A percentile compares a stretch with the other conserved stretches of the same genome.
Evolutionary conservation across 2,113 vertebrate genomes (phyloP).

Genomic region (Gadus macrocephalus): DNA sequence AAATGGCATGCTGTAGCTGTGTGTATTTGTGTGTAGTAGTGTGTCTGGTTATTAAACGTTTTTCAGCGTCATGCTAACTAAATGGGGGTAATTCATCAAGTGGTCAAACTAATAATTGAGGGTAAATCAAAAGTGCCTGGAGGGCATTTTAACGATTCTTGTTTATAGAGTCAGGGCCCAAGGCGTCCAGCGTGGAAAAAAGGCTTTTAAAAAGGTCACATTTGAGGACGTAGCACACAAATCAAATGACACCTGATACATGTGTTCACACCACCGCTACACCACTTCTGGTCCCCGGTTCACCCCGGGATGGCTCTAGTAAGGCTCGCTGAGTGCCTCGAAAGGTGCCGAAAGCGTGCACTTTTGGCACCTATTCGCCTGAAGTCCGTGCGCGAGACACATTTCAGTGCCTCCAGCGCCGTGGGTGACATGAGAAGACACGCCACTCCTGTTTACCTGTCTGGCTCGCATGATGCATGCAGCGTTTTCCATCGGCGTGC

Average conservation of each 20-base stretch:
- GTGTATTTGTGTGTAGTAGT: constrained; percentile 6
- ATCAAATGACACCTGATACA: no score
- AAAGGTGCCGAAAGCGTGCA: no score
- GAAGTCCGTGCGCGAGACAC: not conserved
- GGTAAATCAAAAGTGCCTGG: constrained; percentile 20
- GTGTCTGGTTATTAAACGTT: constrained; percentile 14
- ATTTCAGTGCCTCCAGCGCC: not conserved
- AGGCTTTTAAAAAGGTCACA: no score
- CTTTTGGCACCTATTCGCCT: not conserved
- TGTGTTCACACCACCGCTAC: no score
- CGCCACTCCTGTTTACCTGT: constrained; percentile 59
- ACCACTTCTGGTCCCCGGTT: no score
- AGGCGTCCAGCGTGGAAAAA: no score
- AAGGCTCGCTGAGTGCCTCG: no score
- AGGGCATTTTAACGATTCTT: constrained; percentile 18
- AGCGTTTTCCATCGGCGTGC: constrained; percentile 48
- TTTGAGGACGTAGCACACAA: no score
- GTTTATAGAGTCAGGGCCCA: constrained; percentile 7
- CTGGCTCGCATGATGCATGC: constrained; percentile 54
- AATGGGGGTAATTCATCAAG: constrained; percentile 46
- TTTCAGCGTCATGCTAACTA: constrained; percentile 28
- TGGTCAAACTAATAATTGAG: constrained; percentile 22
- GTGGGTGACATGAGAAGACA: constrained; percentile 48
- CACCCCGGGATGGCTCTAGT: no score
- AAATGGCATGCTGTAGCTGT: constrained; percentile 44